Evolutionary conservation across 2,113 vertebrate species (phyloP), one percentile per base, ranked within the genome.

Genomic region (Apeltes quadracus): DNA sequence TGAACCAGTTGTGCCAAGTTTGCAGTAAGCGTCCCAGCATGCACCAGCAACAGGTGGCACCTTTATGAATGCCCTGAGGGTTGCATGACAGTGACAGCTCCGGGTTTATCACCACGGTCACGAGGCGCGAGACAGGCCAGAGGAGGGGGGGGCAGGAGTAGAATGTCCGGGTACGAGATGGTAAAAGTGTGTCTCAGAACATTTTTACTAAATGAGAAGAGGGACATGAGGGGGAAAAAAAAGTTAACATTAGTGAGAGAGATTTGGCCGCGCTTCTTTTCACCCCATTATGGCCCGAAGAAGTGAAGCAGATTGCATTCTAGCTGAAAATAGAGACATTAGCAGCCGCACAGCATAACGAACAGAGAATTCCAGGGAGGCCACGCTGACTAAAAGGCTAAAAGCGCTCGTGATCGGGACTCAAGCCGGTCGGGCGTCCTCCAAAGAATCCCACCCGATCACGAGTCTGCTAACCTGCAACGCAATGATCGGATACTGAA

Each of bases 251-350:
- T 12, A 27, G 51, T 32, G 12, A 54, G n/a, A 22, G 39, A 44
- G 44, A 72, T 77, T 61, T 14, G 27, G n/a, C 14, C 23, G 2
- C 54, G 50, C 3, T 9, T 81, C 78, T 2, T 86, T 18, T 32
- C 51, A 70, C 72, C 66, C 23, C 50, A 62, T 63, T 53, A 39
- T n/a, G 39, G 23, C 12, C 25, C 20, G 5, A 57, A 56, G 62
- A 80, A 83, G 78, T 72, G 55, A 81, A 72, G 78, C 65, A 41
- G 53, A 78, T 82, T 7, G 13, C 66, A 67, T 58, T n/a, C 64
- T 11, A 34, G 79, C 85, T 88, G 72, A 66, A 91, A 91, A 91
- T 87, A 89, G 84, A 91, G 69, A 83, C 76, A 75, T 89, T 38
- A n/a, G 72, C 66, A 50, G 69, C 25, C 44, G 2, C 69, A 63